These are phyloP conservation scores for Drosophila takahashii DNA, from an alignment of 1,140 invertebrate genomes.

Conservation along the genomic window DNA sequence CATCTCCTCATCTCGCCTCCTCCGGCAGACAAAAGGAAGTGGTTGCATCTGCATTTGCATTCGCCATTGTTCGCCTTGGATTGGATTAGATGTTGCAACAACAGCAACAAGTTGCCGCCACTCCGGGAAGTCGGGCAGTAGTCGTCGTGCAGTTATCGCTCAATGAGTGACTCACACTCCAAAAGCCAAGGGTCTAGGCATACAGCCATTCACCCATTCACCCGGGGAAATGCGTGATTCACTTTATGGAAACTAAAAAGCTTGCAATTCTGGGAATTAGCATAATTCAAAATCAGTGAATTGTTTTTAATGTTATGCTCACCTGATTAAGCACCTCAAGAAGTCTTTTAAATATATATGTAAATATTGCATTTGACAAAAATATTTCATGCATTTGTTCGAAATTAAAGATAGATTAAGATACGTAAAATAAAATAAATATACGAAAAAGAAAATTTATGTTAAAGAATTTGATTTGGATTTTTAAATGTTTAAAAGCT, in stretches of 20 bases:
- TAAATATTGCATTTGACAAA: no score
- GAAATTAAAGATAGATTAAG: no score
- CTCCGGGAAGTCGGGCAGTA: constrained; percentile 51
- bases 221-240: constrained; percentile 27
- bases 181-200: constrained; percentile 38
- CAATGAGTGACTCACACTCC: constrained; percentile 52
- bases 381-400: no score
- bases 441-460: no score
- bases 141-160: constrained; percentile 42
- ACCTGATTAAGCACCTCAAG: no score
- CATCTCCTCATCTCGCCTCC: constrained; percentile 17
- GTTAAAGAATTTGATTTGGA: no score
- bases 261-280: constrained; percentile 4
- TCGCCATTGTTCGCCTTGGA: constrained; percentile 52
- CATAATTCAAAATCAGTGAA: not conserved
- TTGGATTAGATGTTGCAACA: constrained; percentile 57
- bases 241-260: constrained; percentile 13
- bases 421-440: no score
- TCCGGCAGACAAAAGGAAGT: constrained; percentile 57
- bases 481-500: no score
- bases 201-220: not conserved
- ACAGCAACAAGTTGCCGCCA: constrained; percentile 68
- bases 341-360: no score
- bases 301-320: not conserved
- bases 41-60: constrained; percentile 53